Base-by-base conservation (phyloP, 2,113 vertebrate species). In the Caloenas nicobarica region DNA sequence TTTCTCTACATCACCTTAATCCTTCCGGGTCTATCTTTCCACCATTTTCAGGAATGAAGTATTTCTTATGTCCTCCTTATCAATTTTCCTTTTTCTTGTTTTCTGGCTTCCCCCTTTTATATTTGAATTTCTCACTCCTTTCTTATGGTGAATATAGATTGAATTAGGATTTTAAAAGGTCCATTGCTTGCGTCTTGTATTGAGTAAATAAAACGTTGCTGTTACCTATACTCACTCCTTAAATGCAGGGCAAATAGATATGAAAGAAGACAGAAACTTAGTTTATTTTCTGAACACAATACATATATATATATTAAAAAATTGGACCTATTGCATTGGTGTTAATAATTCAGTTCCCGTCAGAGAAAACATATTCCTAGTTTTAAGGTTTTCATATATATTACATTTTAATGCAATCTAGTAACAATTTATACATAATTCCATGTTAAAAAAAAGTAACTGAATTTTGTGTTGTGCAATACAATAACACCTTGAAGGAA, bases 401-500 rank as follows among this genome's bases (percentile, higher is more conserved):
- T 56, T 89, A 19, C 18, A 17, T 54, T 87, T 72, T 46, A 71
- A 92, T 72, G 12, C 22, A 92, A 93, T 51, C 31, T 72, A 77
- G 53, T 60, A 84, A 11, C 21, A 86, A 88, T 94, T 65, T 57
- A 38, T 64, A 82, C 86, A 38, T 66, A 82, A 88, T 61, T 85
- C 5, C 21, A 33, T 51, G 38, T 36, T 53, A 15, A 84, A 94
- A 76, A 76, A 36, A 26, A 33, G 11, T 19, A 82, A 40, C 31
- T 56, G n/a, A 50, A 18, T 54, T 90, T 65, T 88, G 24, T 70
- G 46, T 86, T 95, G 53, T 84, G 36, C 54, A 92, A 48, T 62
- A 76, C 69, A 66, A 92, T 89, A 92, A 70, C 94, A 89, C 57
- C 64, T 36, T 89, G 81, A 77, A 53, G 82, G 82, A 96, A 89